A percentile compares a stretch with the other conserved stretches of the same genome.
Evolutionary conservation across 2,888 invertebrate genomes (phyloP).

Genomic region (Suillia variegata): DNA sequence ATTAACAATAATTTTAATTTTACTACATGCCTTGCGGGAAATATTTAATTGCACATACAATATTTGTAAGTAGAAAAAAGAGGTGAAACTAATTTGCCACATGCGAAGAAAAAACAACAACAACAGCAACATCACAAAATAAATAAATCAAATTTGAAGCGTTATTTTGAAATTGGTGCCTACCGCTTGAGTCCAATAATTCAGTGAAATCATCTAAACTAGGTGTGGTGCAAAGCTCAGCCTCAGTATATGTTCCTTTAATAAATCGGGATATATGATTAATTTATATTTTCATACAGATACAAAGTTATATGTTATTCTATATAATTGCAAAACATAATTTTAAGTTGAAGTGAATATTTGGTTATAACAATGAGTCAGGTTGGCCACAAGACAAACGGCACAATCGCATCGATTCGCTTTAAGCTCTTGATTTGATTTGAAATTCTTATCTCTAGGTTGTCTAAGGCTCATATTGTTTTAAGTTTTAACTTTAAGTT

Average conservation of each 20-base stretch:
- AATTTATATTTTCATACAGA: too few species aligned
- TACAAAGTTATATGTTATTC: too few species aligned
- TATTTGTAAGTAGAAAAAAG: neutral
- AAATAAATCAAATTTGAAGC: neutral
- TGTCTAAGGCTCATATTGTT: too few species aligned
- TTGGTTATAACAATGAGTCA: too few species aligned
- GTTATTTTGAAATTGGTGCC: slow-evolving; percentile 39
- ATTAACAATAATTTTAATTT: slow-evolving; percentile 9
- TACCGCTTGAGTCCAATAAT: slow-evolving; percentile 63
- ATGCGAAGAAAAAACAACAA: slow-evolving; percentile 12
- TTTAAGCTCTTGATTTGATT: too few species aligned
- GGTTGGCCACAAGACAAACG: too few species aligned
- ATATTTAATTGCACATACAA: neutral
- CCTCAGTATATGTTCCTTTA: slow-evolving; percentile 34
- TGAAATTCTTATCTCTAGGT: too few species aligned
- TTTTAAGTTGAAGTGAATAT: too few species aligned
- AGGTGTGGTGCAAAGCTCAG: slow-evolving; percentile 58
- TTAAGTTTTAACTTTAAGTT: too few species aligned
- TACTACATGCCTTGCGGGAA: neutral
- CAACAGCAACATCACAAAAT: slow-evolving; percentile 7
- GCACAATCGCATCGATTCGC: too few species aligned
- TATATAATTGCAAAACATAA: too few species aligned
- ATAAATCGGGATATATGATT: neutral
- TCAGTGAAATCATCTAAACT: slow-evolving; percentile 63
- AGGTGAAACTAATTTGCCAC: neutral